Conservation (phyloP, 2,113 vertebrate species). For the Melanocharis versteri region DNA sequence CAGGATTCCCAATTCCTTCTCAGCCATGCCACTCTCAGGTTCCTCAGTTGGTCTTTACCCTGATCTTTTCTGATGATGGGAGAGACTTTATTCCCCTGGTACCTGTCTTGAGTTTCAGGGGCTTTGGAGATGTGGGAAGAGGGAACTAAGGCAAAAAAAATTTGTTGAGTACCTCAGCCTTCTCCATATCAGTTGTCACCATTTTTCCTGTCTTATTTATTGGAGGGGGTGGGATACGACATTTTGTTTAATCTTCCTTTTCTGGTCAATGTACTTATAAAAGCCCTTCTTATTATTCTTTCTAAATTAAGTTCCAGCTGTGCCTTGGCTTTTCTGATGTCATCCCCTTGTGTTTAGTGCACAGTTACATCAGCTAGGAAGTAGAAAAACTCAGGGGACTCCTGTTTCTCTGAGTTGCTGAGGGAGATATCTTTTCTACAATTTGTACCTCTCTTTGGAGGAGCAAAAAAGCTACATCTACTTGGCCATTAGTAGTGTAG, state of each 20-base stretch:
- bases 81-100: not conserved
- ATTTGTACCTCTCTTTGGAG: not conserved
- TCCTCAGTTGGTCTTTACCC: not conserved
- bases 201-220: not conserved
- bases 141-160: not conserved
- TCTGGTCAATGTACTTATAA: not conserved
- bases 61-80: not conserved
- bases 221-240: not conserved
- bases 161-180: not conserved
- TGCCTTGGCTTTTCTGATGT: not conserved
- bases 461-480: not conserved
- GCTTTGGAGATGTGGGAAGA: not conserved
- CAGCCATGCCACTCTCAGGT: not conserved
- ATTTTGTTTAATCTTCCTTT: not conserved
- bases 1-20: not conserved
- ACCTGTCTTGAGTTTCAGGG: not conserved
- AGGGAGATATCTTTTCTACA: not conserved
- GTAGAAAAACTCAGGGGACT: not conserved
- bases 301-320: not conserved
- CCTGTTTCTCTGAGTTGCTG: not conserved
- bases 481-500: no score
- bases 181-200: not conserved
- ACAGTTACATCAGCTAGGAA: not conserved
- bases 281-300: not conserved
- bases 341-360: not conserved